A percentile compares a stretch with the other conserved stretches of the same genome.
phyloP scores from a whole-genome alignment of 2,888 invertebrate species.

The Ophion ellenae region DNA sequence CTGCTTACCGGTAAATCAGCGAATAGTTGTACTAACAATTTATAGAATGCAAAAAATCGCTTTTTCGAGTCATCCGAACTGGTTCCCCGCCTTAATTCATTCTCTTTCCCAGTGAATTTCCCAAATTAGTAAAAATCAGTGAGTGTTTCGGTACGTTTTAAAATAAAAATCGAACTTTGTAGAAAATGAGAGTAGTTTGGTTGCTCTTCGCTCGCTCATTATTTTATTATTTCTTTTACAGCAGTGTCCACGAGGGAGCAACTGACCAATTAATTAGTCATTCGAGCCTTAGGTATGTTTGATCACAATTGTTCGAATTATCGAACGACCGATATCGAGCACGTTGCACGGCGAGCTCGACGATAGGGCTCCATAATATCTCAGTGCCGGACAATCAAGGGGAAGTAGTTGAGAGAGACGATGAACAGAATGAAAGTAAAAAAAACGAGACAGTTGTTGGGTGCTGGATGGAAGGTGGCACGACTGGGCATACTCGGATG shows the following conservation, averaged over 20 bases:
- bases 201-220: neutral
- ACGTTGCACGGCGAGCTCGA: neutral
- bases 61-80: too few species aligned
- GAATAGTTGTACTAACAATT: too few species aligned
- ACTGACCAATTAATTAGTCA: too few species aligned
- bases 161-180: too few species aligned
- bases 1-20: too few species aligned
- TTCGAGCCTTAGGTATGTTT: neutral
- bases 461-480: neutral
- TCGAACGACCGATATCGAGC: neutral
- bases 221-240: neutral
- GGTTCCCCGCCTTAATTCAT: neutral
- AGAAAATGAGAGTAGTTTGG: neutral
- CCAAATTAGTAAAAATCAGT: neutral
- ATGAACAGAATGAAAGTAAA: neutral
- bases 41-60: too few species aligned
- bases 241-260: neutral
- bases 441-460: neutral
- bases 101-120: neutral
- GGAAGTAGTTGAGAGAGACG: neutral
- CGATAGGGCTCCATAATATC: neutral
- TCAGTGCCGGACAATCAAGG: neutral
- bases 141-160: neutral
- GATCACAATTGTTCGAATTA: slow-evolving; percentile 6
- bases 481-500: slow-evolving; percentile 6